Evolutionary conservation across 2,797 vertebrate species (phyloP).

Genomic region (Aldrovandia affinis): DNA sequence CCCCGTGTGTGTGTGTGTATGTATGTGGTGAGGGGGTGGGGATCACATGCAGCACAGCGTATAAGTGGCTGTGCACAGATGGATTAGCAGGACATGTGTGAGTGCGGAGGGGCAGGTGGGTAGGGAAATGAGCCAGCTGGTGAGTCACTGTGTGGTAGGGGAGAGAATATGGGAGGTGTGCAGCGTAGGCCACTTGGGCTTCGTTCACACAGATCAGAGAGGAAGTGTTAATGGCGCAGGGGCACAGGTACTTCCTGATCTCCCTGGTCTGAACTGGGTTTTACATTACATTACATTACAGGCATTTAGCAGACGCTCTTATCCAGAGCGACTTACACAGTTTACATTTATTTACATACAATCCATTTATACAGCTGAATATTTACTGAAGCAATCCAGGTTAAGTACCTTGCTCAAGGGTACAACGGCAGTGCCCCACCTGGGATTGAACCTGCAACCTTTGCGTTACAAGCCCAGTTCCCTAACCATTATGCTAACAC

Average conservation of each 20-base stretch:
- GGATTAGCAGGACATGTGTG: not conserved
- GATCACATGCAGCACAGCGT: not conserved
- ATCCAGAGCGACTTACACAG: too few relatives aligned
- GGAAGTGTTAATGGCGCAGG: not conserved
- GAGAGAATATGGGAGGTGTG: not conserved
- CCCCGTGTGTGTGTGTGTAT: not conserved
- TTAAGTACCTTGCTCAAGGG: too few relatives aligned
- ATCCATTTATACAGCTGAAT: too few relatives aligned
- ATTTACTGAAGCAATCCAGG: too few relatives aligned
- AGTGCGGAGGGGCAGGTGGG: not conserved
- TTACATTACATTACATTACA: too few relatives aligned
- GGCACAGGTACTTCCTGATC: not conserved
- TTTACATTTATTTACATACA: too few relatives aligned
- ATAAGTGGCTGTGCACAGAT: constrained; percentile 6
- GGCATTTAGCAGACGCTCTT: too few relatives aligned
- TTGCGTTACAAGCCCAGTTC: too few relatives aligned
- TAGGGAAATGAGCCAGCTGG: not conserved
- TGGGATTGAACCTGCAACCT: too few relatives aligned
- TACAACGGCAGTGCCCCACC: too few relatives aligned
- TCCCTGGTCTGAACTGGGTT: not conserved
- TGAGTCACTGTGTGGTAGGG: not conserved
- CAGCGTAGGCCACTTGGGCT: not conserved
- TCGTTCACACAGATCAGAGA: not conserved
- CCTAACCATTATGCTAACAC: too few relatives aligned
- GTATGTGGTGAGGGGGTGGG: not conserved